Evolutionary conservation across 2,113 vertebrate species (phyloP).

Genomic region (Boulengeromyrus knoepffleri): DNA sequence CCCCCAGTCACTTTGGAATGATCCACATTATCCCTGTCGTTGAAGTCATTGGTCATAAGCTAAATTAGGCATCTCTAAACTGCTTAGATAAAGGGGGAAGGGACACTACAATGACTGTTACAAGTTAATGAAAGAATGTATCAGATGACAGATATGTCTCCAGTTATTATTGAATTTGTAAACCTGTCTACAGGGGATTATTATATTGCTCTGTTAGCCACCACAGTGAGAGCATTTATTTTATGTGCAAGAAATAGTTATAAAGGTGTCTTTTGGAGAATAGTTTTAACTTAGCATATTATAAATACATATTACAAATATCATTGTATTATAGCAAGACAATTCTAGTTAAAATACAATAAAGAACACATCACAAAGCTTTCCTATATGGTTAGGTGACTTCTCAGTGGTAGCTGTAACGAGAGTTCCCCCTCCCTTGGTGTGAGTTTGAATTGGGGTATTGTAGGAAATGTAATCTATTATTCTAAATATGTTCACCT

Average conservation of each 20-base stretch:
- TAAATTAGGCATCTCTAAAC: neutral
- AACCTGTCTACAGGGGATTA: neutral
- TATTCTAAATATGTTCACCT: neutral
- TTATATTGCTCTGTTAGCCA: neutral
- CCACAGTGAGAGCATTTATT: neutral
- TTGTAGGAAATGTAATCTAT: slow-evolving; percentile 35
- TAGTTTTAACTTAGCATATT: neutral
- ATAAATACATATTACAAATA: neutral
- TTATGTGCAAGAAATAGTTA: slow-evolving; percentile 1
- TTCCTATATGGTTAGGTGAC: slow-evolving; percentile 15
- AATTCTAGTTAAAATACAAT: neutral
- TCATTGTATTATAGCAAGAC: neutral
- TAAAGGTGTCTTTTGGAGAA: neutral
- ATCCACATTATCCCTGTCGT: neutral
- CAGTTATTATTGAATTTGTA: slow-evolving; percentile 60
- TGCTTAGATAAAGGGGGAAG: neutral
- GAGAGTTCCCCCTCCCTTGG: neutral
- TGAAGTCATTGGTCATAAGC: neutral
- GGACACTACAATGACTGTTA: neutral
- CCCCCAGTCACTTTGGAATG: neutral
- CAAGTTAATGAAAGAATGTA: slow-evolving; percentile 44
- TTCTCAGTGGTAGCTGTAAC: slow-evolving; percentile 10
- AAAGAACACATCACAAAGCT: slow-evolving; percentile 16
- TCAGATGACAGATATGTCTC: slow-evolving; percentile 59
- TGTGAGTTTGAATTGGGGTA: slow-evolving; percentile 4